Evolutionary conservation across 1,140 invertebrate genomes (phyloP).

Genomic region (Limonius californicus): DNA sequence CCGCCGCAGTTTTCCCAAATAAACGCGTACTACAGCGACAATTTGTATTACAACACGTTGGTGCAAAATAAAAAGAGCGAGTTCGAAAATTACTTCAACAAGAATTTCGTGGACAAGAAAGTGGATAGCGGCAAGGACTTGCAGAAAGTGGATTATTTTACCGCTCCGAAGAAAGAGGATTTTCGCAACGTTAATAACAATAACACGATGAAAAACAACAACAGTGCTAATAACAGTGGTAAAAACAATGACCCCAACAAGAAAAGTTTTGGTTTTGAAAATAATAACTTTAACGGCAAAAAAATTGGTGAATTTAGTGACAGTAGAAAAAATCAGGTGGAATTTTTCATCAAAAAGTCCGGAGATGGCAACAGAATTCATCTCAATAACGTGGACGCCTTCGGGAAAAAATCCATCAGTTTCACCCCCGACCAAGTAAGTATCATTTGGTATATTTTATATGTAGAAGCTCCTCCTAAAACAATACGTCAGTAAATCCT

Average conservation of each 20-base stretch:
- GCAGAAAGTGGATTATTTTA: not conserved
- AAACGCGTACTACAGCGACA: not conserved
- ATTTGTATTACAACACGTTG: not conserved
- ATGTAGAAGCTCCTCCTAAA: too few relatives aligned
- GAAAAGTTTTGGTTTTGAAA: not conserved
- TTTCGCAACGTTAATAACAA: not conserved
- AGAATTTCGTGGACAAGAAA: not conserved
- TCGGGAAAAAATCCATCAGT: not conserved
- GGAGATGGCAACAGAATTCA: not conserved
- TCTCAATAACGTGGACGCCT: not conserved
- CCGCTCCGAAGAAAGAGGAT: not conserved
- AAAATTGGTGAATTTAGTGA: too few relatives aligned
- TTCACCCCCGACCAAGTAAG: not conserved
- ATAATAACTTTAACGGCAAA: not conserved
- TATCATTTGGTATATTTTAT: too few relatives aligned
- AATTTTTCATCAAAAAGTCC: not conserved
- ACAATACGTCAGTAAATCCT: too few relatives aligned
- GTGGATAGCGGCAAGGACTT: not conserved
- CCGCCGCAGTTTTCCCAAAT: not conserved
- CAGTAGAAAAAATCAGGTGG: too few relatives aligned
- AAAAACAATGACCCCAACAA: not conserved
- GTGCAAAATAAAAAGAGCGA: not conserved
- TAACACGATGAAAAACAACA: too few relatives aligned
- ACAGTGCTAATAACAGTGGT: not conserved
- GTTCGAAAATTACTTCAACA: not conserved